Base-by-base conservation (phyloP, 2,113 vertebrate species). In the Macquaria australasica region DNA sequence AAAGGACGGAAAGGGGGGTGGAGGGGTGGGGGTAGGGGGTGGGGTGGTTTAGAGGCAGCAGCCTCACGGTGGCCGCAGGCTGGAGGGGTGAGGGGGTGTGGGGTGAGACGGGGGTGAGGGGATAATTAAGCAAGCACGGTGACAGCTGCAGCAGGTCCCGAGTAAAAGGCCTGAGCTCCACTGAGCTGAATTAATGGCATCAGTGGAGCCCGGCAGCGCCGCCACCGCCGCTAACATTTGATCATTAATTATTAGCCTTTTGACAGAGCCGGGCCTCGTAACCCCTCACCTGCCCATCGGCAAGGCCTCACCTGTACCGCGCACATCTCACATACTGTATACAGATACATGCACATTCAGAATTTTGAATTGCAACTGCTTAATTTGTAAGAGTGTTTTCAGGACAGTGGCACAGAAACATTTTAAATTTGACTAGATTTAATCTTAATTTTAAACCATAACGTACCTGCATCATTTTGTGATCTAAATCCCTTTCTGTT, bases 161-260 rank as follows among this genome's bases (percentile, higher is more conserved):
- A 94, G 95, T 95, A 94, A 94, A 96, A 95, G 86, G 88, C 87
- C 96, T 93, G 83, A 96, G 96, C 97, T 97, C 96, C 97, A 97
- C 95, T 96, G 96, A 97, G 95, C 96, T 97, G 97, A 96, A 97
- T 97, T 98, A 98, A 98, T 97, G 96, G 95, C 96, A 96, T 96
- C 96, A 97, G 96, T 94, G 96, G 94, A 89, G 89, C 95, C 96
- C 96, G 95, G 87, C 90, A 93, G 87, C 74, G 51, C 78, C 80
- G 95, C 73, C 85, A 94, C 95, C 84, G 77, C 84, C 74, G 70
- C 81, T 89, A 90, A 90, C 90, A 81, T 86, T 67, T 87, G 87
- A 93, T 94, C 91, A 91, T 94, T 94, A 94, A 94, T 94, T 94
- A 94, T 88, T 77, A 87, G 79, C 85, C 89, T 78, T 86, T 89